Percentiles rank a stretch among this genome's conserved stretches.
Conservation (phyloP, 2,888 invertebrate genomes). For the Euproctis similis region DNA sequence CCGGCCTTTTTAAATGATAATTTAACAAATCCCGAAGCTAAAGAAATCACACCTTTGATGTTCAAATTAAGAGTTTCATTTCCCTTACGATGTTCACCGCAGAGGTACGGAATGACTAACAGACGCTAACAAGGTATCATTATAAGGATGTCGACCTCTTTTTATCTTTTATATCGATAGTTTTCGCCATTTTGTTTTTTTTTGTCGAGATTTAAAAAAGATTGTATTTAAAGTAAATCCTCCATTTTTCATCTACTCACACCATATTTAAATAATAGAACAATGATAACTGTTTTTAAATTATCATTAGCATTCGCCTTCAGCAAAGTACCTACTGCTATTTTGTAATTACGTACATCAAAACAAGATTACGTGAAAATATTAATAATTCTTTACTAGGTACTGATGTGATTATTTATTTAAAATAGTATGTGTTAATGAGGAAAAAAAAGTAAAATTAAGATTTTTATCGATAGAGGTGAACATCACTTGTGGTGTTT, state of each 20-base stretch:
- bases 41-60: slow-evolving; percentile 68
- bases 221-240: no score
- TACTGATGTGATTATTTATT: no score
- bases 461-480: slow-evolving; percentile 33
- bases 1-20: slow-evolving; percentile 61
- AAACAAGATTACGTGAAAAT: no score
- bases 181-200: slow-evolving; percentile 41
- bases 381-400: no score
- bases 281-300: slow-evolving; percentile 17
- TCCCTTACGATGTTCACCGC: slow-evolving; percentile 40
- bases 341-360: no score
- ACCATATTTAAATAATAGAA: slow-evolving; percentile 19
- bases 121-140: slow-evolving; percentile 67
- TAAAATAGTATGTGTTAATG: no score
- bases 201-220: no score
- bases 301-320: slow-evolving; percentile 14
- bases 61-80: slow-evolving; percentile 61
- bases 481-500: slow-evolving; percentile 46
- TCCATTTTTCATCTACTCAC: slow-evolving; percentile 13
- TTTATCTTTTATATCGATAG: slow-evolving; percentile 44
- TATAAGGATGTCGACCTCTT: slow-evolving; percentile 61
- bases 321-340: no score
- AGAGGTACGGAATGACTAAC: slow-evolving; percentile 53
- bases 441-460: no score
- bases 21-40: slow-evolving; percentile 58